Percentiles rank a stretch among this genome's conserved stretches.
phyloP scores from a whole-genome alignment of 2,797 vertebrate genomes.

The Halcyon smyrnensis region DNA sequence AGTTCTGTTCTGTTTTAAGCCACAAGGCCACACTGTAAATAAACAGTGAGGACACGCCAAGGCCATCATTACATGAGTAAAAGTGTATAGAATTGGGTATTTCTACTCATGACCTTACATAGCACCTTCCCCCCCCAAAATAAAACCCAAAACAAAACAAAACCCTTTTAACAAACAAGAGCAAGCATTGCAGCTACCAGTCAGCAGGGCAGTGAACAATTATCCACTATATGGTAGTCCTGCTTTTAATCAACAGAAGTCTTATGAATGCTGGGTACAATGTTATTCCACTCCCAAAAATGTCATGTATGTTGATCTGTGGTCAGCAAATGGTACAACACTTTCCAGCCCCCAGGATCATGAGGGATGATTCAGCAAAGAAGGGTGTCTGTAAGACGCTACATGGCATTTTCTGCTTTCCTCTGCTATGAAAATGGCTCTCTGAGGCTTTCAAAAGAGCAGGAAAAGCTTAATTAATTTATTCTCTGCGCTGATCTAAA shows the following conservation, averaged over 20 bases:
- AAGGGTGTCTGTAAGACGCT: background rate
- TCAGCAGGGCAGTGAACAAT: background rate
- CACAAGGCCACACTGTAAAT: background rate
- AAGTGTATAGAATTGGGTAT: slow-evolving; percentile 1
- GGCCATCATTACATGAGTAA: background rate
- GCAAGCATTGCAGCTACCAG: background rate
- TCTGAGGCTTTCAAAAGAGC: background rate
- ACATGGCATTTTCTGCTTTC: background rate
- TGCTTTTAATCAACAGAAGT: background rate
- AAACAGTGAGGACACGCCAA: slow-evolving; percentile 19
- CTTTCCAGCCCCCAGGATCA: background rate
- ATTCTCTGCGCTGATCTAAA: background rate
- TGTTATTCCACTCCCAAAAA: background rate
- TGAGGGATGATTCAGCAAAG: background rate
- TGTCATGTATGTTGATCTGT: background rate
- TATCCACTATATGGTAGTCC: background rate
- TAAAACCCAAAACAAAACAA: rapidly evolving
- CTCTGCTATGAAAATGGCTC: background rate
- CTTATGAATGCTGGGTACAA: background rate
- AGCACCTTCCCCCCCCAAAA: background rate
- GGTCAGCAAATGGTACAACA: background rate
- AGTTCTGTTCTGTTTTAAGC: slow-evolving; percentile 16
- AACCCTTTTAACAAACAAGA: background rate
- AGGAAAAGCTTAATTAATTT: background rate
- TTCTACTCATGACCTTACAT: background rate